Base-by-base conservation (phyloP, 2,797 vertebrate genomes). In the Spondyliosoma cantharus region DNA sequence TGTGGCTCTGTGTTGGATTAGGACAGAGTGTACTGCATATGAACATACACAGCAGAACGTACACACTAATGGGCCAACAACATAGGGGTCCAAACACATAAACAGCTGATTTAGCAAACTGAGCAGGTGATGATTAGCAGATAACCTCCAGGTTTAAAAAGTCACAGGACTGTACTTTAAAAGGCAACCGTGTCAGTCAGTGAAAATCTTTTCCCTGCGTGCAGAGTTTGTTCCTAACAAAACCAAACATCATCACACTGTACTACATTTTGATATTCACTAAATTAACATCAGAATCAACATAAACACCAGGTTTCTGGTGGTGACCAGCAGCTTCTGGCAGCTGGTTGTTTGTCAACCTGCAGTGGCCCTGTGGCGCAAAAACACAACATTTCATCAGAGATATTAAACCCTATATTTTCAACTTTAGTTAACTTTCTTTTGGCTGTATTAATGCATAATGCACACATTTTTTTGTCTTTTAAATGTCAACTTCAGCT, bases 71-170 rank as follows among this genome's bases (percentile, higher is more conserved):
- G 53, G 37, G 12, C 56, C 20, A 2, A 73, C 59, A 71, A 37
- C 22, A 57, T 29, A 24, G 14, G 32, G 32, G 16, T 43, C 16
- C 20, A 64, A 73, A 66, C n/a, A 50, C 4, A 53, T 32, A 71
- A 81, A 72, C 32, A 68, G 61, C 71, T 69, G 63, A 76, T 65
- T 71, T 5, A 59, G 66, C 75, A 73, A 71, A 75, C 8, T 37
- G 13, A 74, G 62, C n/a, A 22, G 58, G 7, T 22, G 1, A 58
- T n/a, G 71, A 82, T 53, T 29, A 66, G 58, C 64, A 54, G 53
- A 82, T 74, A 61, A 82, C 59, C 11, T 60, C 1, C 45, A 27
- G 58, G 66, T 76, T 89, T 71, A 68, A 84, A 81, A 43, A 76
- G 58, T 76, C 29, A 84, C 62, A 76, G 19, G 17, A 46, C 7